These are phyloP conservation scores for Nomia melanderi DNA, from an alignment of 1,140 invertebrate genomes.

Conservation along the genomic window DNA sequence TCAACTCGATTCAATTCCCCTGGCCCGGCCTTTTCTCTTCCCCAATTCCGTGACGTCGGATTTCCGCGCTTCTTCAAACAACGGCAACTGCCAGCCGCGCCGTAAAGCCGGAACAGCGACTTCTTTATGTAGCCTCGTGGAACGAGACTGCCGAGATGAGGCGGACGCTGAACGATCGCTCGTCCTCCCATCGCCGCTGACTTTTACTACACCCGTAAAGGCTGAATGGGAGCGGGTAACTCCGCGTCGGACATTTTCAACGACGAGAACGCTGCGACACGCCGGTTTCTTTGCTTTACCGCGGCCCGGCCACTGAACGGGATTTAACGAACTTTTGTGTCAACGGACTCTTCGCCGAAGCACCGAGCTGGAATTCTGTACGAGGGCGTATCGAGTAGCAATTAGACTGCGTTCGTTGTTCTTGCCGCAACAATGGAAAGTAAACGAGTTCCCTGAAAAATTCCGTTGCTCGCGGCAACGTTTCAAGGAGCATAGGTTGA, in stretches of 20 bases:
- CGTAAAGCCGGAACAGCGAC: neutral
- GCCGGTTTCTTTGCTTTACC: no score
- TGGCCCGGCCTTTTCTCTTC: neutral
- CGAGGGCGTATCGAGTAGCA: no score
- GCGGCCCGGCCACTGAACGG: no score
- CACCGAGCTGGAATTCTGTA: no score
- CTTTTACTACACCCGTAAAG: neutral
- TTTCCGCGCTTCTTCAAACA: neutral
- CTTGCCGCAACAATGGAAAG: no score
- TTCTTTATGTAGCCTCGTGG: neutral
- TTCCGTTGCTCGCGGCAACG: no score
- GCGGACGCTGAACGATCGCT: neutral
- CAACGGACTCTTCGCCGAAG: no score
- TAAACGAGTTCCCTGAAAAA: no score
- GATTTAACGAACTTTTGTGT: no score
- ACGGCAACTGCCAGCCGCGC: no score
- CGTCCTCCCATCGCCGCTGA: neutral
- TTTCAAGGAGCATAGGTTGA: no score
- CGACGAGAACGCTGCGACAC: neutral
- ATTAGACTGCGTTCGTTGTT: no score
- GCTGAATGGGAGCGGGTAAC: neutral
- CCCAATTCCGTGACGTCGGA: neutral
- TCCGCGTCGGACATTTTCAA: neutral
- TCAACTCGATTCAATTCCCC: neutral
- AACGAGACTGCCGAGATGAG: neutral